These are phyloP conservation scores for Toxotes jaculatrix DNA, from an alignment of 2,113 vertebrate species.

Conservation along the genomic window DNA sequence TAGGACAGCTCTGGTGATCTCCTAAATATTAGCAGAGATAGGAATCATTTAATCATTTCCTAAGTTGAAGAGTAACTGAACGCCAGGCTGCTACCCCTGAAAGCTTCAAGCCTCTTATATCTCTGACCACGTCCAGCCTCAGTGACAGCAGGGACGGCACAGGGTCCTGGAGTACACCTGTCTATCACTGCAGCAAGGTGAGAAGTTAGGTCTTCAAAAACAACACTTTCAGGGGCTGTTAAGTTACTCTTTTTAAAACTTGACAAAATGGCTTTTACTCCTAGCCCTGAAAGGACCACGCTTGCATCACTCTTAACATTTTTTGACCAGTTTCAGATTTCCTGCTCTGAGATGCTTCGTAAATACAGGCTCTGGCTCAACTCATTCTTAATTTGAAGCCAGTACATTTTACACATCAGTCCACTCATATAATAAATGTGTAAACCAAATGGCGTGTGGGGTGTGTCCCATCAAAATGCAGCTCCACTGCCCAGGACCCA, in stretches of 20 bases:
- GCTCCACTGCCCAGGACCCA: neutral
- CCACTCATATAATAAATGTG: neutral
- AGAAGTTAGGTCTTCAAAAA: neutral
- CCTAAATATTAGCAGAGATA: neutral
- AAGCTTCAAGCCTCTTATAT: neutral
- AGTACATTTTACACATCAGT: neutral
- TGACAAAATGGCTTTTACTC: neutral
- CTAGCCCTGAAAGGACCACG: neutral
- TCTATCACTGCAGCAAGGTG: neutral
- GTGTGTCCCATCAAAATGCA: slow-evolving; percentile 9
- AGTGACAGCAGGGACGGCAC: neutral
- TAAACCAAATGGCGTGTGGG: slow-evolving; percentile 9
- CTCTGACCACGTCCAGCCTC: neutral
- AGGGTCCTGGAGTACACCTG: neutral
- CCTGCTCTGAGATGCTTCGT: neutral
- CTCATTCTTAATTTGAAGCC: neutral
- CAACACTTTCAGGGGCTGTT: neutral
- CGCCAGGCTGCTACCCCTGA: neutral
- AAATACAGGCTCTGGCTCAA: neutral
- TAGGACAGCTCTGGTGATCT: neutral
- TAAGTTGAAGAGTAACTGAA: too few species aligned
- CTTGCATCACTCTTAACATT: neutral
- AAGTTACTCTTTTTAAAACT: neutral
- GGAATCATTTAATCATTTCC: neutral
- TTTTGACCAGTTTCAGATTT: neutral